Evolutionary conservation across 2,113 vertebrate species (phyloP), one percentile per base, ranked within the genome.

Genomic region (Toxostoma redivivum): DNA sequence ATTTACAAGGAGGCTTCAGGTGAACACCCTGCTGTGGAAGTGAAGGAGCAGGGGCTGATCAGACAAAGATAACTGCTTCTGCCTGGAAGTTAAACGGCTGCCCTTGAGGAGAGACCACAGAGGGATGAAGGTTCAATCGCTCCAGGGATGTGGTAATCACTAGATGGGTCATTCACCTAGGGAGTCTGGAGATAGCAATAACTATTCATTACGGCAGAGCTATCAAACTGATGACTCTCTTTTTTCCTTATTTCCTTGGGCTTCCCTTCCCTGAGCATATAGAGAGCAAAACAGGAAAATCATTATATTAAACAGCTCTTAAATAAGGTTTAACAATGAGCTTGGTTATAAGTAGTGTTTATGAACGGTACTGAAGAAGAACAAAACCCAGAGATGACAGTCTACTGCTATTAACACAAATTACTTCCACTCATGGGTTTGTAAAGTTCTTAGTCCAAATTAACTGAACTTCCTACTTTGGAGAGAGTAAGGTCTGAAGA

Each of bases 1-100:
- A 82, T 76, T 94, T 85, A 86, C 58, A 85, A 76, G 79, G 74
- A 90, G 62, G 64, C 62, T 92, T 93, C 79, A 76, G 88, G 92
- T 92, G 90, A 93, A 8, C 42, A 40, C n/a, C 74, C 35, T 58
- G 90, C 90, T 83, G 79, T 80, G 66, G 58, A 82, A 77, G 62
- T 65, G 67, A 80, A 88, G 65, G 47, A 79, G 33, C 28, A 40
- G 25, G 33, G 45, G 84, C 38, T 80, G 74, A 90, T 82, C 85
- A 72, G 65, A 87, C 61, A 23, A 40, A 80, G 81, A 42, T 25
- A 92, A 72, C 92, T 72, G 25, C 74, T 72, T 44, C 81, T 92
- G 9, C 66, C 64, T 93, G 74, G 18, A 80, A 77, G 90, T 61
- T 77, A 90, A 77, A 86, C 10, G 48, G 83, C 24, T 81, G 78